Base-by-base conservation (phyloP, 2,888 invertebrate species). In the Mactromeris polynyma region DNA sequence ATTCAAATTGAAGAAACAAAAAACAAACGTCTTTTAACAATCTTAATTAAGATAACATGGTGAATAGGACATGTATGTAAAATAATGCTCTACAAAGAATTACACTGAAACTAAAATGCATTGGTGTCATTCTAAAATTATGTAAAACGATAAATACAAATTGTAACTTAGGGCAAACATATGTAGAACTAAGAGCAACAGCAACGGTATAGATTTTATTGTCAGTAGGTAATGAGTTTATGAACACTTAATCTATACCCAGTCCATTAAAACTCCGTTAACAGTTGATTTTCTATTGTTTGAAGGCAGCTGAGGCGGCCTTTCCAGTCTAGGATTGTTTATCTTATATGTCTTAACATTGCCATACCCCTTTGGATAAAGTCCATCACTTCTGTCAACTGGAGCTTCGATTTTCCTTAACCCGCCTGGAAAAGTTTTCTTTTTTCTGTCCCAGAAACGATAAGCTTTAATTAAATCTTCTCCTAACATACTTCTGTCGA, bases 401-500 rank as follows among this genome's bases (percentile, higher is more conserved):
- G 90, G 90, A 26, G 86, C 54, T 36, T 89, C 88, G 11, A 90
- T 90, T 78, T 90, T 90, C 9, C 89, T 77, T 14, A 90, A 64
- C 14, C 90, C 90, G 7, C 73, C 80, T 2, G 90, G 88, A 51
- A 90, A 90, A 0, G 87, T 89, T 73, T 90, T 90, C 31, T 87
- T 77, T 42, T 89, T 87, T n/a, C 90, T 77, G 64, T 90, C 90
- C 90, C 90, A 90, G 33, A 90, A 58, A 21, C 90, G 81, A 73
- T 90, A 90, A 3, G 90, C 90, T 38, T 87, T 90, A 2, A 90
- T 89, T n/a, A 90, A 85, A n/a, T 90, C 90, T 21, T 87, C 90
- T 2, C 90, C 90, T 14, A 64, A 6, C 83, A 90, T 82, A 42
- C 90, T 88, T 81, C 90, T 77, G 38, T 90, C 90, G 17, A 90